Conservation (phyloP, 2,888 invertebrate genomes). For the Hesperia comma region DNA sequence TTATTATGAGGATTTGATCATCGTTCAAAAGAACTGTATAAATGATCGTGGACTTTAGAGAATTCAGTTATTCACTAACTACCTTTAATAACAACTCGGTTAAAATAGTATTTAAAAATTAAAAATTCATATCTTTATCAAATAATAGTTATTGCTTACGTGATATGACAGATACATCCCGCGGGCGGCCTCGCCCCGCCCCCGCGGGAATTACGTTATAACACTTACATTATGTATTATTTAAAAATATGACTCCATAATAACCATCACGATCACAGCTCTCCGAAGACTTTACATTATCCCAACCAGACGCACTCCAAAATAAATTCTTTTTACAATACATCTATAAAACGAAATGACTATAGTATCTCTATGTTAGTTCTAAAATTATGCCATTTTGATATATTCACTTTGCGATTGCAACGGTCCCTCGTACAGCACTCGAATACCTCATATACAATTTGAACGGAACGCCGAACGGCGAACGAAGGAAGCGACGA, state of each 20-base stretch:
- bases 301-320: slow-evolving; percentile 78
- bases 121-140: slow-evolving; percentile 70
- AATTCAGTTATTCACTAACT: slow-evolving; percentile 80
- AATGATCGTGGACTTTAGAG: slow-evolving; percentile 79
- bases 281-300: slow-evolving; percentile 81
- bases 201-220: slow-evolving; percentile 73
- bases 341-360: slow-evolving; percentile 83
- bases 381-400: slow-evolving; percentile 84
- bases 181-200: slow-evolving; percentile 51
- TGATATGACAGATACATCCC: slow-evolving; percentile 78
- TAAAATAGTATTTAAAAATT: slow-evolving; percentile 80
- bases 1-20: slow-evolving; percentile 68
- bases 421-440: slow-evolving; percentile 84
- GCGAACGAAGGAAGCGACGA: slow-evolving; percentile 72
- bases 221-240: slow-evolving; percentile 72
- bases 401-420: slow-evolving; percentile 83
- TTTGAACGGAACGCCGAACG: slow-evolving; percentile 67
- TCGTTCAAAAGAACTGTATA: slow-evolving; percentile 81
- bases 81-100: slow-evolving; percentile 81
- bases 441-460: slow-evolving; percentile 81
- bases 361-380: slow-evolving; percentile 81
- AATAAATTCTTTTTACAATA: slow-evolving; percentile 83
- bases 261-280: slow-evolving; percentile 83
- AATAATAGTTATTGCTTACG: slow-evolving; percentile 83
- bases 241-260: slow-evolving; percentile 84